Evolutionary conservation across 2,888 invertebrate genomes (phyloP).

Genomic region (Lycia hirtaria): DNA sequence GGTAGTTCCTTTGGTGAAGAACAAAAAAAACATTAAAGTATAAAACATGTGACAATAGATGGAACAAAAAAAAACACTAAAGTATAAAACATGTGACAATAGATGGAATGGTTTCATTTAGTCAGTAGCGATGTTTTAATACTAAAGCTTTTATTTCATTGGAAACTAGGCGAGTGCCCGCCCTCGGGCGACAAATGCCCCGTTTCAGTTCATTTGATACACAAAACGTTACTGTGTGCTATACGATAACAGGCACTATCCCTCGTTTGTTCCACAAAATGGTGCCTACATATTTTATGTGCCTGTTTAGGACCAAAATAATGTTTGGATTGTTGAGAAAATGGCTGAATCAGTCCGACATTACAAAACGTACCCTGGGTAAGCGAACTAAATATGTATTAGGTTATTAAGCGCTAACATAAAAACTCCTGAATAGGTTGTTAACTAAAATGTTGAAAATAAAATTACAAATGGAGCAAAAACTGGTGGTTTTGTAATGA

Average conservation of each 20-base stretch:
- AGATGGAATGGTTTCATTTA: slow-evolving; percentile 42
- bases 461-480: slow-evolving; percentile 8
- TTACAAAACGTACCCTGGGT: neutral
- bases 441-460: slow-evolving; percentile 1
- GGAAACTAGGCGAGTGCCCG: slow-evolving; percentile 37
- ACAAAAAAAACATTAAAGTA: neutral
- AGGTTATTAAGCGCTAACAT: neutral
- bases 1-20: too few species aligned
- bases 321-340: slow-evolving; percentile 11
- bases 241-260: slow-evolving; percentile 6
- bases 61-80: slow-evolving; percentile 15
- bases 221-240: slow-evolving; percentile 14
- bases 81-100: slow-evolving; percentile 35
- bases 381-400: neutral
- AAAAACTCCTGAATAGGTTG: slow-evolving; percentile 5
- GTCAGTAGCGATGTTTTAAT: slow-evolving; percentile 31
- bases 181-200: slow-evolving; percentile 28
- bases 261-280: slow-evolving; percentile 17
- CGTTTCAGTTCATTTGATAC: slow-evolving; percentile 34
- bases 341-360: slow-evolving; percentile 7
- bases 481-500: slow-evolving; percentile 13
- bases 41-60: slow-evolving; percentile 38
- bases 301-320: slow-evolving; percentile 22
- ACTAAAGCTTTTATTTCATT: slow-evolving; percentile 42
- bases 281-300: slow-evolving; percentile 11